Conservation (phyloP, 2,888 invertebrate genomes). For the Aporophyla lueneburgensis region DNA sequence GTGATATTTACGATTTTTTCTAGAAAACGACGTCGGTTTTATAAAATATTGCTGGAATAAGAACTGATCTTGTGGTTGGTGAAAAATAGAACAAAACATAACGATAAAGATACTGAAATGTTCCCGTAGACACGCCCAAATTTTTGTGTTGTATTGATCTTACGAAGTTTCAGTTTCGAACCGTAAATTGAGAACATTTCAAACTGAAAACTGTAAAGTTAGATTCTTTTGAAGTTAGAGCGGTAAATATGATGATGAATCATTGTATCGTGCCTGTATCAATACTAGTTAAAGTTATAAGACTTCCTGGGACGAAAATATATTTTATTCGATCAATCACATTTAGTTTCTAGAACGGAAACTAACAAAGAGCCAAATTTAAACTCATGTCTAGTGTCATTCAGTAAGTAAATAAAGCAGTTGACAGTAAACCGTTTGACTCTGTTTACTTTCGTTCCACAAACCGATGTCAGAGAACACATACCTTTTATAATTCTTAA, state of each 20-base stretch:
- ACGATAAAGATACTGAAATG: constrained; percentile 7
- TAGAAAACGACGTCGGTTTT: not conserved
- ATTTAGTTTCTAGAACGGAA: not conserved
- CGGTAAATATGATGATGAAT: not conserved
- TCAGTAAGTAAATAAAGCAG: not conserved
- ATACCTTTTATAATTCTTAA: not conserved
- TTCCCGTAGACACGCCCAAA: constrained; percentile 21
- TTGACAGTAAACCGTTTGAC: too few species aligned
- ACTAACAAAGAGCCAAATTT: not conserved
- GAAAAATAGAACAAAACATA: not conserved
- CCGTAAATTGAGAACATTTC: constrained; percentile 4
- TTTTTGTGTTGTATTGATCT: constrained; percentile 35
- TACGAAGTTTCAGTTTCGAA: constrained; percentile 22
- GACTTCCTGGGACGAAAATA: not conserved
- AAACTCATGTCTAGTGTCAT: not conserved
- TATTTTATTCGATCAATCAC: not conserved
- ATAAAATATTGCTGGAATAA: not conserved
- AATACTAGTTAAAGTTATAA: not conserved
- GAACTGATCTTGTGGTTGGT: not conserved
- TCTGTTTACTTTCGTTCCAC: not conserved
- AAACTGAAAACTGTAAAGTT: not conserved
- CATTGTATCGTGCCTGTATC: not conserved
- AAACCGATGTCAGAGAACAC: not conserved
- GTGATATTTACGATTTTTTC: not conserved
- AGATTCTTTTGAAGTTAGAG: not conserved